phyloP scores from a whole-genome alignment of 1,140 invertebrate genomes.

The Drosophila oshimai region DNA sequence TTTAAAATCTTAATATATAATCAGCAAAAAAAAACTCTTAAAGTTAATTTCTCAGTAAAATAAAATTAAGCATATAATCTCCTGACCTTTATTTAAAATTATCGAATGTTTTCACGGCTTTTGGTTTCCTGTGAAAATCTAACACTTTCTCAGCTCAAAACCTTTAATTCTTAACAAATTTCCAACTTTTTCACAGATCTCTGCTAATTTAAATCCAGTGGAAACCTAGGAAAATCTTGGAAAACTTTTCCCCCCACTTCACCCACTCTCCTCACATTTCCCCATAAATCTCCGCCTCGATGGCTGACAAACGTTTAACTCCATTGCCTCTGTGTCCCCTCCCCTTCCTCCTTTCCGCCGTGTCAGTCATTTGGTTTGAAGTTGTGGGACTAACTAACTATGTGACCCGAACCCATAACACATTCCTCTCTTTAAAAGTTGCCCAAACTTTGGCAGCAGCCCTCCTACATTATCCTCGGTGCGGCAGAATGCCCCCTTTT shows the following conservation, averaged over 20 bases:
- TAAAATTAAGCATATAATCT: no score
- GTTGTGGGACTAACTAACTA: slow-evolving; percentile 67
- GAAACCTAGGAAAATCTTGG: background rate
- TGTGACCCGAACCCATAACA: slow-evolving; percentile 76
- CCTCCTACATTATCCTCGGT: slow-evolving; percentile 10
- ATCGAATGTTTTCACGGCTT: no score
- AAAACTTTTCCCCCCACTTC: slow-evolving; percentile 4
- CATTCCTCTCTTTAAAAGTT: slow-evolving; percentile 78
- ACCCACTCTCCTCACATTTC: background rate
- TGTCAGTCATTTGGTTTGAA: slow-evolving; percentile 48
- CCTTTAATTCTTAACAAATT: background rate
- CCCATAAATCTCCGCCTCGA: slow-evolving; percentile 32
- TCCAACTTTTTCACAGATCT: slow-evolving; percentile 3
- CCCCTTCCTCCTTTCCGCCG: no score
- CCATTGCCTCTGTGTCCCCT: slow-evolving; percentile 19
- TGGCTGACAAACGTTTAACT: slow-evolving; percentile 41
- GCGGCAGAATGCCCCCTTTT: background rate
- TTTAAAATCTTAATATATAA: no score
- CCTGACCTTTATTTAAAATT: no score
- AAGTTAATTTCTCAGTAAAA: no score
- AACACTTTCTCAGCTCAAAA: no score
- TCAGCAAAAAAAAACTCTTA: no score
- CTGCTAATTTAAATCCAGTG: slow-evolving; percentile 16
- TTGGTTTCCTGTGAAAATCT: no score
- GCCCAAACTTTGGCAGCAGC: slow-evolving; percentile 56